These are phyloP conservation scores for Ptilonorhynchus violaceus DNA, from an alignment of 2,113 vertebrate species.

Conservation along the genomic window DNA sequence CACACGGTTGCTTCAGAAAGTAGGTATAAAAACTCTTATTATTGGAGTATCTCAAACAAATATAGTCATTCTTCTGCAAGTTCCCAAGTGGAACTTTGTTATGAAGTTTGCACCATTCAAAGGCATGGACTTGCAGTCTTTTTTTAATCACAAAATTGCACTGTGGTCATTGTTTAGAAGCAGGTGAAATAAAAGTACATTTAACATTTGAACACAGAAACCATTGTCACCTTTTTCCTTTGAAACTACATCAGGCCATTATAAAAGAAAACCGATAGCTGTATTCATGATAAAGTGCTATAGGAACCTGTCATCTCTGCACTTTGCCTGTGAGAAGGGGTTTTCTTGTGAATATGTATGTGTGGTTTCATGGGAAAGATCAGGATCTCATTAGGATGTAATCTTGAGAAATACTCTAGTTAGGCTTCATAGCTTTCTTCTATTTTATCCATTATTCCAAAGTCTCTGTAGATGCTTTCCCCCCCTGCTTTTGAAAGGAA, in stretches of 20 bases:
- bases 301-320: not conserved
- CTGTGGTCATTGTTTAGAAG: not conserved
- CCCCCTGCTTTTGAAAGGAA: not conserved
- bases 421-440: not conserved
- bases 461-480: not conserved
- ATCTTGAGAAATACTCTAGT: not conserved
- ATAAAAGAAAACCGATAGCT: not conserved
- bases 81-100: not conserved
- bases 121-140: not conserved
- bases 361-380: conserved; percentile 11
- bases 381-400: not conserved
- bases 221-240: conserved; percentile 14
- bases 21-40: not conserved
- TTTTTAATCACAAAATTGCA: not conserved
- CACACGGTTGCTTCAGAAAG: not conserved
- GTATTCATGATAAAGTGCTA: not conserved
- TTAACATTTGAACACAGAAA: not conserved
- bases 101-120: not conserved
- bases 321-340: not conserved
- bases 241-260: not conserved
- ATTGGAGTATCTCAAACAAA: not conserved
- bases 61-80: not conserved
- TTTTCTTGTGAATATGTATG: not conserved
- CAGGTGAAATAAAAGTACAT: not conserved
- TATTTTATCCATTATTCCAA: conserved; percentile 14